Conservation (phyloP, 2,113 vertebrate species). For the Microcebus jonahi region DNA sequence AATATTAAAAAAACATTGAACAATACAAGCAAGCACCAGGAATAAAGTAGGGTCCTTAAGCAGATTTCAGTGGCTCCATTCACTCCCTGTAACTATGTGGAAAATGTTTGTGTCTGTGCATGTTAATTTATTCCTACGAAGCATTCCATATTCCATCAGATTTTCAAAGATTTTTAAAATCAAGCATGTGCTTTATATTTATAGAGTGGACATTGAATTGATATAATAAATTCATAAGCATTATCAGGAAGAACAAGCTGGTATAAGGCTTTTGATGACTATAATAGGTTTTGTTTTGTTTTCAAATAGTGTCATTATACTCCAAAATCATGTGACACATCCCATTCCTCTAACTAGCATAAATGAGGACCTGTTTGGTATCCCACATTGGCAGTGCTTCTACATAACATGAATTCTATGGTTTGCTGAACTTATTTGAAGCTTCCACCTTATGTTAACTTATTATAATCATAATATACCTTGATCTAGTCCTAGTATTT, state of each 20-base stretch:
- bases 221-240: neutral
- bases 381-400: rapidly evolving
- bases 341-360: neutral
- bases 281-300: neutral
- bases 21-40: neutral
- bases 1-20: neutral
- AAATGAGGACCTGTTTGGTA: neutral
- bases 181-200: neutral
- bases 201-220: neutral
- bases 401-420: neutral
- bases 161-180: neutral
- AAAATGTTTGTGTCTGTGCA: neutral
- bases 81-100: neutral
- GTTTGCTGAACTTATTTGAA: neutral
- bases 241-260: neutral
- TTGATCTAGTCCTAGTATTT: neutral
- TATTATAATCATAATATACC: neutral
- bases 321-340: neutral
- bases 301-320: neutral
- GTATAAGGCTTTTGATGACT: neutral
- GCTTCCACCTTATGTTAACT: neutral
- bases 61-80: neutral
- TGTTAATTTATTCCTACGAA: neutral
- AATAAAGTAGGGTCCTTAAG: neutral
- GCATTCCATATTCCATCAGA: neutral